Base-by-base conservation (phyloP, 2,113 vertebrate species). In the human (Homo sapiens) region DNA sequence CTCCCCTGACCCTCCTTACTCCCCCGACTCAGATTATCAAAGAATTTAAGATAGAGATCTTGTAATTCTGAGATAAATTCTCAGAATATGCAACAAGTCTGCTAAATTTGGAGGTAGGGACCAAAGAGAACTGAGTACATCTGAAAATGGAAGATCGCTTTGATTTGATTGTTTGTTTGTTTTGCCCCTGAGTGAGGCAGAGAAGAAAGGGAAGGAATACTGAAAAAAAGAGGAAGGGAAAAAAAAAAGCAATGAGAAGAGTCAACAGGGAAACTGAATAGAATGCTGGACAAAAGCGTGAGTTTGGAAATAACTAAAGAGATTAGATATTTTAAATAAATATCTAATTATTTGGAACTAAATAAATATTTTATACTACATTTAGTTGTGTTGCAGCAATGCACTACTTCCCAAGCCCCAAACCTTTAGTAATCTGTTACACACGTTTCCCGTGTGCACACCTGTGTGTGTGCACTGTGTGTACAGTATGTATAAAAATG, bases 1-100 rank as follows among this genome's bases (percentile, higher is more conserved):
- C 0, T 38, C 11, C 8, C 4, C 5, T 23, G 27, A 64, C 14
- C 5, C 43, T 14, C 4, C 38, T 13, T 18, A 57, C 40, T 5
- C 9, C 23, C 18, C 14, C 11, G 78, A 20, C 1, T n/a, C 6
- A 83, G 20, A 16, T 57, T 30, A 89, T 50, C 20, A 61, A 82
- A 76, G 40, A 79, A 22, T 9, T 3, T 12, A 88, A 96, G 7
- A 76, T 18, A 30, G 32, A 84, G 3, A n/a, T 20, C 43, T 66
- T 48, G 18, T 14, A 64, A 81, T 52, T 84, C 48, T 50, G 57
- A 86, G 72, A 48, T 50, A 91, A 27, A 0, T 89, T 89, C 50
- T 92, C 40, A 89, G 35, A 78, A 43, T 72, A 66, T 4, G 6
- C 40, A 85, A 81, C 82, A 48, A 2, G 18, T 45, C 25, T 80